phyloP scores from a whole-genome alignment of 2,888 invertebrate species.

The Allygus modestus region DNA sequence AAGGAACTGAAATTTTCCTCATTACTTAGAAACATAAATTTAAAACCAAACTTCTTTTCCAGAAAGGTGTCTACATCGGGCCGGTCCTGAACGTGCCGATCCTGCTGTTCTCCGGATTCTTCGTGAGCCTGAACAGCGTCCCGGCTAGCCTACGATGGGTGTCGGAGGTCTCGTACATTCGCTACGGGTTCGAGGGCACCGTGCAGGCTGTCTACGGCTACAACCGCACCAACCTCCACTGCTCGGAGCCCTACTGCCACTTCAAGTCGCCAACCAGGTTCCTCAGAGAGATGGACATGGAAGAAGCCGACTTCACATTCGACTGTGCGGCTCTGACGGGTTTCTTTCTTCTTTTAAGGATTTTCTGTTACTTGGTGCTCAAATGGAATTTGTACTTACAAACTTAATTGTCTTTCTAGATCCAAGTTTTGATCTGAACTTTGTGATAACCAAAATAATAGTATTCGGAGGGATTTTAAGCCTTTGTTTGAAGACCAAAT shows the following conservation, averaged over 20 bases:
- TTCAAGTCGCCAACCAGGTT: conserved; percentile 74
- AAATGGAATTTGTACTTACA: conserved; percentile 61
- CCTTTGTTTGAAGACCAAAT: no score
- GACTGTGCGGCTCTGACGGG: conserved; percentile 89
- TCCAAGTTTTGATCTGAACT: neutral
- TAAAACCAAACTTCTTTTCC: no score
- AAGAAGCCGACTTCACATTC: conserved; percentile 83
- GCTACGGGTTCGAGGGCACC: conserved; percentile 95
- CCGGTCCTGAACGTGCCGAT: conserved; percentile 95
- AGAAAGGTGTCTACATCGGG: conserved; percentile 84
- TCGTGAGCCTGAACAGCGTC: conserved; percentile 94
- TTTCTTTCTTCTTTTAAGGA: conserved; percentile 87
- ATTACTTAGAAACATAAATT: no score
- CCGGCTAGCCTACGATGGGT: conserved; percentile 93
- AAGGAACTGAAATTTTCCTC: no score
- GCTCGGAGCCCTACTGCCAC: conserved; percentile 81
- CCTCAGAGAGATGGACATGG: conserved; percentile 91
- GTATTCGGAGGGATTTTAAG: no score
- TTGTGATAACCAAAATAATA: neutral
- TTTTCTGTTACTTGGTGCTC: conserved; percentile 89
- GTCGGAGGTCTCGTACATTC: conserved; percentile 92
- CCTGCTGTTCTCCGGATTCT: conserved; percentile 95
- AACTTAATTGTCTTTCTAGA: conserved; percentile 7
- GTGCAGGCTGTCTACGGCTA: conserved; percentile 95
- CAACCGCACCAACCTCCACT: conserved; percentile 88